Evolutionary conservation across 2,113 vertebrate genomes (phyloP).

Genomic region (Saguinus midas): DNA sequence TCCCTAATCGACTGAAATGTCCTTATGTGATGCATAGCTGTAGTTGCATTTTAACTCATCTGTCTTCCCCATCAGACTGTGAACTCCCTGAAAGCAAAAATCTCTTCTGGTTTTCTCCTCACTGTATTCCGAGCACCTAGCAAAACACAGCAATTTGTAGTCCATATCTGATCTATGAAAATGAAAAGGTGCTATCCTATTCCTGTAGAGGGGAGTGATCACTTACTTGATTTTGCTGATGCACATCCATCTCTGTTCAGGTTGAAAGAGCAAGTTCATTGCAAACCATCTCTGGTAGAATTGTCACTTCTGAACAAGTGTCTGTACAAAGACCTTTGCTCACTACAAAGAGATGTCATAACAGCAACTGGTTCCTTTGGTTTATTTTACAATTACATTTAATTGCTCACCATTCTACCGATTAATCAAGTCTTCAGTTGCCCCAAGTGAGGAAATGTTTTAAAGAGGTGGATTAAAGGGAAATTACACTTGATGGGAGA

Average conservation of each 20-base stretch:
- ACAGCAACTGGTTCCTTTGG: not conserved
- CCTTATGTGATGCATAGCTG: not conserved
- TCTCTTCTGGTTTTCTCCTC: not conserved
- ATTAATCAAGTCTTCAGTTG: not conserved
- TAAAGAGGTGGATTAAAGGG: not conserved
- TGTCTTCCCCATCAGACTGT: not conserved
- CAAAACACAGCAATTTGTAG: not conserved
- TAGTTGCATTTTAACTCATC: not conserved
- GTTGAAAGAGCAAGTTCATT: not conserved
- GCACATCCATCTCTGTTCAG: not conserved
- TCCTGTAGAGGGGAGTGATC: not conserved
- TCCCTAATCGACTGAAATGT: not conserved
- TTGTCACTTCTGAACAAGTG: not conserved
- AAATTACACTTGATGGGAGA: not conserved
- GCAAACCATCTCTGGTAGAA: not conserved
- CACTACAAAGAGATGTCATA: not conserved
- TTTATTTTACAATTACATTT: not conserved
- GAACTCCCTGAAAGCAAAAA: not conserved
- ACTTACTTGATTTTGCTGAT: not conserved
- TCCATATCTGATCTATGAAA: not conserved
- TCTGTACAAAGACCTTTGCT: not conserved
- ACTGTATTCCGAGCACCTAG: not conserved
- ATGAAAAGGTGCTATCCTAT: not conserved
- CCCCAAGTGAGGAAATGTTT: not conserved
- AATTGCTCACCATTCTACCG: not conserved